These are phyloP conservation scores for Diadegma fenestrale DNA, from an alignment of 2,888 invertebrate species.

Conservation along the genomic window DNA sequence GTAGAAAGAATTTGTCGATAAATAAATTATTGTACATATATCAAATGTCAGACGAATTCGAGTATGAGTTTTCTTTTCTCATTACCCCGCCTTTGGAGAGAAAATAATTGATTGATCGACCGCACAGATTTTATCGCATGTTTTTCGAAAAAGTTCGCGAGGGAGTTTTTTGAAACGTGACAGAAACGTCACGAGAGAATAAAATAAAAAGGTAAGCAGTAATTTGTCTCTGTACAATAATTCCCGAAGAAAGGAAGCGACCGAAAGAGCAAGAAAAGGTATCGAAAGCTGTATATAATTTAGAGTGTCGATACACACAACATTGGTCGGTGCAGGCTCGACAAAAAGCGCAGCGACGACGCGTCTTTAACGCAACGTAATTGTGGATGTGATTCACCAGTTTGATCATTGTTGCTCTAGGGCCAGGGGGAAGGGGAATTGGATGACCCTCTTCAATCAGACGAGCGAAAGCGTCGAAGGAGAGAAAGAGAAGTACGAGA, in stretches of 20 bases:
- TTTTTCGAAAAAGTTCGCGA: background rate
- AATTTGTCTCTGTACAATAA: slow-evolving; percentile 30
- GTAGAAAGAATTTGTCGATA: slow-evolving; percentile 79
- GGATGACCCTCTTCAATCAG: slow-evolving; percentile 72
- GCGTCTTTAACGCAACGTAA: slow-evolving; percentile 61
- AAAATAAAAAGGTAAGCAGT: slow-evolving; percentile 25
- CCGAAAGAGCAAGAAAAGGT: background rate
- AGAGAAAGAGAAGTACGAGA: slow-evolving; percentile 18
- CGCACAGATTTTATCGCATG: background rate
- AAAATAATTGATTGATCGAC: background rate
- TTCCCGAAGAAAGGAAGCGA: background rate
- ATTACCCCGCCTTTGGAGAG: background rate
- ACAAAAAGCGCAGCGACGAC: slow-evolving; percentile 39
- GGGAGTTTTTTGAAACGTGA: background rate
- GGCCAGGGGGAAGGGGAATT: slow-evolving; percentile 57
- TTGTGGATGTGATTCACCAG: slow-evolving; percentile 66
- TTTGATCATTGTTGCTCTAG: slow-evolving; percentile 63
- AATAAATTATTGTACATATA: slow-evolving; percentile 84
- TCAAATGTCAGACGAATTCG: slow-evolving; percentile 63
- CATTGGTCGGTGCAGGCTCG: slow-evolving; percentile 32
- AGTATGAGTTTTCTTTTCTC: background rate
- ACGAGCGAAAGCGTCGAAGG: slow-evolving; percentile 56
- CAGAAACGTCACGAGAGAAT: background rate
- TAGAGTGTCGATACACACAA: slow-evolving; percentile 14
- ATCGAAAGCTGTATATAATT: slow-evolving; percentile 9